These are phyloP conservation scores for Aphrophora alni DNA, from an alignment of 2,888 invertebrate species.

Conservation along the genomic window DNA sequence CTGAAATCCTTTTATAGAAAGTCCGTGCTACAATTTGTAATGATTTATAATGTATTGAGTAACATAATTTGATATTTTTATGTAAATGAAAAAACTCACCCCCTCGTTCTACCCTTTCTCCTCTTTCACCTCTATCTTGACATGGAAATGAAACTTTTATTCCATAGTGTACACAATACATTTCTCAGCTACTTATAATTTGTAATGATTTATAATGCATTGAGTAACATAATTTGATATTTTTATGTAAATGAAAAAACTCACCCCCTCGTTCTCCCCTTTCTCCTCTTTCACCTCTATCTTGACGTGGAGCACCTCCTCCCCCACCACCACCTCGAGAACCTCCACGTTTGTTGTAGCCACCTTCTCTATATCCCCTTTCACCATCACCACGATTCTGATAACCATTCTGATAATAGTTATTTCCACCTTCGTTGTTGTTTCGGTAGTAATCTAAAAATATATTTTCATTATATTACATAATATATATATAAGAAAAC, in stretches of 20 bases:
- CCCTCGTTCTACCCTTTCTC: constrained; percentile 22
- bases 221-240: no score
- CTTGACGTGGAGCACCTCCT: constrained; percentile 9
- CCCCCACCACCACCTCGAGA: constrained; percentile 12
- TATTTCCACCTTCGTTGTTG: constrained; percentile 51
- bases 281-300: constrained; percentile 22
- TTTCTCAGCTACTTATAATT: no score
- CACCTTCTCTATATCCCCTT: constrained; percentile 44
- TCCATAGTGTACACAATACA: no score
- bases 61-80: no score
- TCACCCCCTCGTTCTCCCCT: constrained; percentile 22
- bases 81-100: neutral
- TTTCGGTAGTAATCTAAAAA: constrained; percentile 54
- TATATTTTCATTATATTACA: no score
- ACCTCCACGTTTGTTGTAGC: constrained; percentile 11
- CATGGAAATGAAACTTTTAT: no score
- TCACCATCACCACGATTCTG: constrained; percentile 55
- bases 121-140: constrained; percentile 26
- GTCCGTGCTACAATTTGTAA: no score
- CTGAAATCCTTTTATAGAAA: no score
- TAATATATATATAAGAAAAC: no score
- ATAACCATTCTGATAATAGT: constrained; percentile 59
- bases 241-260: no score
- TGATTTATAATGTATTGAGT: no score
- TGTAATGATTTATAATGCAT: no score